These are phyloP conservation scores for Philopotamus ludificatus DNA, from an alignment of 1,140 invertebrate genomes.

Conservation along the genomic window DNA sequence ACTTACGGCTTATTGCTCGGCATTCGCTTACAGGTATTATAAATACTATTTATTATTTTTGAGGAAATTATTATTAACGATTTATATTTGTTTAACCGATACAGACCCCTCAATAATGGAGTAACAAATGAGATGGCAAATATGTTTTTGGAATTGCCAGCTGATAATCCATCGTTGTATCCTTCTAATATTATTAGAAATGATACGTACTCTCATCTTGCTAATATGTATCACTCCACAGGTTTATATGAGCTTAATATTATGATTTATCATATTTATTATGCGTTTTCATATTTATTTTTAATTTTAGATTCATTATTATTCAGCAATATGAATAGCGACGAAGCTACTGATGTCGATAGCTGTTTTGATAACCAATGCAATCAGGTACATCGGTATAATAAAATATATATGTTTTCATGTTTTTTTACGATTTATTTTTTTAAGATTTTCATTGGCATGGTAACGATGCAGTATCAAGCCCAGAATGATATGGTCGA, in stretches of 20 bases:
- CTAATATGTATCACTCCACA: constrained; percentile 66
- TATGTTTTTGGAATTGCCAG: constrained; percentile 78
- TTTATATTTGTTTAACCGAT: constrained; percentile 56
- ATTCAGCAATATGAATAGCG: constrained; percentile 66
- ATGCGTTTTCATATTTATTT: neutral
- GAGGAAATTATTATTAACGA: neutral
- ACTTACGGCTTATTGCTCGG: constrained; percentile 91
- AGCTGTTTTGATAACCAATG: constrained; percentile 82
- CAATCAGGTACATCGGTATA: constrained; percentile 77
- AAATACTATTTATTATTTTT: neutral
- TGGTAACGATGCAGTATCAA: constrained; percentile 99
- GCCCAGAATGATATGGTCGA: constrained; percentile 91
- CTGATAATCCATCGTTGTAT: constrained; percentile 49
- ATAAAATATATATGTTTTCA: neutral
- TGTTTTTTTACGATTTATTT: constrained; percentile 1
- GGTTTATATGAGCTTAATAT: constrained; percentile 50
- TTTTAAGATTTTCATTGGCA: constrained; percentile 86
- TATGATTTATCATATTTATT: constrained; percentile 10
- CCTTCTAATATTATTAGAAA: constrained; percentile 46
- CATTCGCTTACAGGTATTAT: constrained; percentile 82
- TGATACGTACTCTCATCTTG: constrained; percentile 46
- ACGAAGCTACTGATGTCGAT: constrained; percentile 74
- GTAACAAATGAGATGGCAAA: constrained; percentile 61
- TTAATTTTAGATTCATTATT: constrained; percentile 70
- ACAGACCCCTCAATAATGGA: constrained; percentile 65